phyloP scores from a whole-genome alignment of 2,888 invertebrate genomes.

The Polydrusus cervinus region DNA sequence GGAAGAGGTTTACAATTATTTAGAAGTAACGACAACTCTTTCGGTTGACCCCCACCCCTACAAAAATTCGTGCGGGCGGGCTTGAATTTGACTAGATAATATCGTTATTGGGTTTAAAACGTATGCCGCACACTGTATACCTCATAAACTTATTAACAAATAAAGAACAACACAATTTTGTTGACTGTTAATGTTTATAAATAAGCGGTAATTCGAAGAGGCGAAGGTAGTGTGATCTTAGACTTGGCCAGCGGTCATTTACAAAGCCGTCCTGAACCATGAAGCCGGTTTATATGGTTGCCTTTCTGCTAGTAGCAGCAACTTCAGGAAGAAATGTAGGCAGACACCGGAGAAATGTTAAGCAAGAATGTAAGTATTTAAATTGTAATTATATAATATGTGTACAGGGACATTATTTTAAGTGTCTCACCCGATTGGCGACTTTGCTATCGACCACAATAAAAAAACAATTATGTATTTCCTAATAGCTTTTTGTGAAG shows the following conservation, averaged over 20 bases:
- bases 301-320: conserved; percentile 14
- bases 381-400: conserved; percentile 2
- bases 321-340: conserved; percentile 28
- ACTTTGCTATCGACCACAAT: too few species aligned
- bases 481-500: too few species aligned
- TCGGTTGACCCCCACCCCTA: too few species aligned
- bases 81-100: too few species aligned
- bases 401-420: too few species aligned
- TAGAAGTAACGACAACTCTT: too few species aligned
- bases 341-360: conserved; percentile 51
- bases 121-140: neutral
- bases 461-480: too few species aligned
- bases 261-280: conserved; percentile 17
- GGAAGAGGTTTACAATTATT: too few species aligned
- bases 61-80: too few species aligned
- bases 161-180: neutral
- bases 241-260: conserved; percentile 1
- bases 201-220: conserved; percentile 36
- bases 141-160: conserved; percentile 2
- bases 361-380: conserved; percentile 57
- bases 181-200: conserved; percentile 29
- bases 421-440: too few species aligned
- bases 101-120: neutral
- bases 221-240: conserved; percentile 24
- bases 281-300: conserved; percentile 38